Evolutionary conservation across 2,888 invertebrate species (phyloP), one percentile per base, ranked within the genome.

Genomic region (Corythucha ciliata): DNA sequence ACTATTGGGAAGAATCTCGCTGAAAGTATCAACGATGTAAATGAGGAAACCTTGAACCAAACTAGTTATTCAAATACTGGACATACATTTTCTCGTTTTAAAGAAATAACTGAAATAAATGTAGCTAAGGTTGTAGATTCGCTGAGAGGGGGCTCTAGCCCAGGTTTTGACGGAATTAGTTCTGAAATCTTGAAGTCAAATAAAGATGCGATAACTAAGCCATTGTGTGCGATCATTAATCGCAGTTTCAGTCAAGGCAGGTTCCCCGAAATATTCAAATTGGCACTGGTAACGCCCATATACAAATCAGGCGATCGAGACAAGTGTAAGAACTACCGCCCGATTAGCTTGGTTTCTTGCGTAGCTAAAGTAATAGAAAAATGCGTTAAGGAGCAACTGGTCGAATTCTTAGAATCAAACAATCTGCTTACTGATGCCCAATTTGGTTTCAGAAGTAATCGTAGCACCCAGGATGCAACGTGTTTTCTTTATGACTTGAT

Each of bases 101-200:
- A n/a, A n/a, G n/a, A n/a, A n/a, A n/a, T n/a, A n/a, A n/a, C n/a
- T n/a, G n/a, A n/a, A n/a, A n/a, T n/a, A n/a, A n/a, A n/a, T n/a
- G n/a, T n/a, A n/a, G n/a, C n/a, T n/a, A n/a, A n/a, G n/a, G 29
- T 42, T 21, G 33, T 45, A 16, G 45, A 4, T 33, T 33, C 34
- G 10, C 16, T 46, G 21, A 18, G 34, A 21, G 34, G 33, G n/a
- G 21, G 46, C 21, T 46, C 46, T 3, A 46, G 33, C 22, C 46
- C 46, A 3, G 46, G 46, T 10, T 46, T 33, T 14, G 46, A 46
- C 14, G 34, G 46, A 16, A 33, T 46, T 6, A 46, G 14, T 22
- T 6, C 46, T 16, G 46, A 46, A 46, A 34, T 33, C 33, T 16
- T 46, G 12, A 46, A 46, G 14, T 3, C 25, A 7, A 33, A 46